Conservation (phyloP, 1,140 invertebrate genomes). For the Drosophila pachea region DNA sequence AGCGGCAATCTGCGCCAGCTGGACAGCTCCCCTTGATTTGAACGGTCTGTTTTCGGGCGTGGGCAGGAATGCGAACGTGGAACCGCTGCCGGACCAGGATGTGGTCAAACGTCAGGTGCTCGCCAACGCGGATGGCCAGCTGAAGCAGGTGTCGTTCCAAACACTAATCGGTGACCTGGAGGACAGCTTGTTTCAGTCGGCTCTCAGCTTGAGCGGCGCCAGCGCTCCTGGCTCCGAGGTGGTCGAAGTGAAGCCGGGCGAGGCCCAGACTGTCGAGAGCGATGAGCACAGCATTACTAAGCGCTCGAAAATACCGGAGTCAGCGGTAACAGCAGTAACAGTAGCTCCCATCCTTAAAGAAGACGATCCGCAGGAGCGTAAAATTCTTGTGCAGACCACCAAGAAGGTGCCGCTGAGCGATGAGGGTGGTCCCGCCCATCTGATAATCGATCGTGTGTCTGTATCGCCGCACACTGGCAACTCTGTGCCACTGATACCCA, state of each 20-base stretch:
- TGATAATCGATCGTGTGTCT: slow-evolving; percentile 69
- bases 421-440: slow-evolving; percentile 56
- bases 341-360: not conserved
- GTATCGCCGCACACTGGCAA: slow-evolving; percentile 62
- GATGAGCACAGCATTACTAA: slow-evolving; percentile 48
- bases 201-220: slow-evolving; percentile 54
- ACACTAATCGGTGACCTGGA: slow-evolving; percentile 68
- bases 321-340: not conserved
- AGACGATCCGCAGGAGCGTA: slow-evolving; percentile 42
- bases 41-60: slow-evolving; percentile 47
- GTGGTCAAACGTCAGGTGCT: slow-evolving; percentile 65
- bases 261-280: not conserved
- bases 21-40: slow-evolving; percentile 54
- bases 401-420: slow-evolving; percentile 52
- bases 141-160: slow-evolving; percentile 70
- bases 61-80: slow-evolving; percentile 8
- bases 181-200: slow-evolving; percentile 67
- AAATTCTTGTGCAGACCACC: slow-evolving; percentile 66
- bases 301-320: slow-evolving; percentile 45
- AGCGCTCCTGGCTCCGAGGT: slow-evolving; percentile 43
- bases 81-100: slow-evolving; percentile 38
- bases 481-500: slow-evolving; percentile 59
- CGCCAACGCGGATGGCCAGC: slow-evolving; percentile 53
- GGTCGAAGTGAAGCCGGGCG: slow-evolving; percentile 44
- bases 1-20: slow-evolving; percentile 18